These are phyloP conservation scores for Cistogaster globosa DNA, from an alignment of 2,888 invertebrate species.

Conservation along the genomic window DNA sequence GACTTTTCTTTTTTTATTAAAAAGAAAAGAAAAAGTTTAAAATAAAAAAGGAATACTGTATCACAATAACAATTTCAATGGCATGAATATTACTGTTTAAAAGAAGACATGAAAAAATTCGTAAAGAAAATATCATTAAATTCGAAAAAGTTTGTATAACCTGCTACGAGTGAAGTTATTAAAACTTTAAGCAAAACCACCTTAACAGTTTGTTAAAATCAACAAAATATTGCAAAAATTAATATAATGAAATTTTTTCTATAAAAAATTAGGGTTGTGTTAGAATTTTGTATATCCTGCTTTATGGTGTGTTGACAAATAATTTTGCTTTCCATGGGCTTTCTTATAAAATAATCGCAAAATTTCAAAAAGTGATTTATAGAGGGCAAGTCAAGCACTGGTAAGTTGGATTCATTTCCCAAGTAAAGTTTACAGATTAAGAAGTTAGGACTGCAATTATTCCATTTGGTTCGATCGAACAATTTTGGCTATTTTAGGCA, in stretches of 20 bases:
- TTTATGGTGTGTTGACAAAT: no score
- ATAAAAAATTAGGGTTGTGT: background rate
- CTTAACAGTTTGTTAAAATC: conserved; percentile 34
- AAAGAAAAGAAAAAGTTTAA: conserved; percentile 31
- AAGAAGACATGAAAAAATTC: conserved; percentile 1
- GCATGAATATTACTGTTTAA: conserved; percentile 55
- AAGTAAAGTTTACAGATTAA: no score
- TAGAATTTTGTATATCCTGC: background rate
- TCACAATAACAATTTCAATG: conserved; percentile 64
- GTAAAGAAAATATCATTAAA: conserved; percentile 53
- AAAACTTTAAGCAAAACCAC: conserved; percentile 48
- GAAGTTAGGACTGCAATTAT: no score
- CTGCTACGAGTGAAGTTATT: conserved; percentile 56
- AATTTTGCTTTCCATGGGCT: no score
- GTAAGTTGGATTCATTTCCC: no score
- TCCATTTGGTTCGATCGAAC: no score
- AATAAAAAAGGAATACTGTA: conserved; percentile 41
- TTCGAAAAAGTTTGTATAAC: conserved; percentile 45
- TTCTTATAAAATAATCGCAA: no score
- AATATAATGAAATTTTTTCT: conserved; percentile 7
- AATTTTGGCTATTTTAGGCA: no score
- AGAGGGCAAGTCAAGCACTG: no score
- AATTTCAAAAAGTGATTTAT: no score
- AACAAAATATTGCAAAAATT: conserved; percentile 36
- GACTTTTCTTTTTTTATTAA: background rate